These are phyloP conservation scores for Drosophila formosana DNA, from an alignment of 2,888 invertebrate species.

Conservation along the genomic window DNA sequence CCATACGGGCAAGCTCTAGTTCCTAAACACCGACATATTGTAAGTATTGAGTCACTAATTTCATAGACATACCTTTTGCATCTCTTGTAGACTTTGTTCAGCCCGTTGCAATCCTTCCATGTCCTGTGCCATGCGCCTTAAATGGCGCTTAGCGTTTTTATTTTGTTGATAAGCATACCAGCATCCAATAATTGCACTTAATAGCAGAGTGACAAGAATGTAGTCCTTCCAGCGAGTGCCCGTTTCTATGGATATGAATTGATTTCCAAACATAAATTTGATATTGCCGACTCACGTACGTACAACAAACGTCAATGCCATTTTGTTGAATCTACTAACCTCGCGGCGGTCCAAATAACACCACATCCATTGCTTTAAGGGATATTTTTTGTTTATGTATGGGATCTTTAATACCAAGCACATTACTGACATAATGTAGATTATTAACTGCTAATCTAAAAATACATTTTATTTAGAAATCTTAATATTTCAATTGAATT, in stretches of 20 bases:
- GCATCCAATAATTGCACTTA: slow-evolving; percentile 94
- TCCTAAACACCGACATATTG: slow-evolving; percentile 83
- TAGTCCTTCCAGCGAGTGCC: slow-evolving; percentile 95
- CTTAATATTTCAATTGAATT: neutral
- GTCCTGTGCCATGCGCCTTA: slow-evolving; percentile 96
- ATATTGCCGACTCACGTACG: neutral
- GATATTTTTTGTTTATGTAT: slow-evolving; percentile 99
- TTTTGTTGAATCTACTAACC: slow-evolving; percentile 87
- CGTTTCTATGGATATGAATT: slow-evolving; percentile 86
- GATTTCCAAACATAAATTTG: neutral
- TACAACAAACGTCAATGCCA: neutral
- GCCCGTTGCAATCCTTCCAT: slow-evolving; percentile 97
- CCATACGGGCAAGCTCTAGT: slow-evolving; percentile 92
- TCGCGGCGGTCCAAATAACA: slow-evolving; percentile 98
- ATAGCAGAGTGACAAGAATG: slow-evolving; percentile 92
- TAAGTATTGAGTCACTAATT: neutral
- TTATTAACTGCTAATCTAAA: slow-evolving; percentile 97
- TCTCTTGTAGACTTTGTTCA: slow-evolving; percentile 93
- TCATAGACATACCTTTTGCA: slow-evolving; percentile 88
- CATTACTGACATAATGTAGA: slow-evolving; percentile 94
- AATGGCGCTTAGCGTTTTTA: slow-evolving; percentile 93
- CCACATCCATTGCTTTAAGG: slow-evolving; percentile 99
- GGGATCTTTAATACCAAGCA: slow-evolving; percentile 98
- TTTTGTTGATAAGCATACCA: slow-evolving; percentile 97
- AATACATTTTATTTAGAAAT: slow-evolving; percentile 12